Evolutionary conservation across 1,140 invertebrate species (phyloP).

Genomic region (Propsilocerus akamusi): DNA sequence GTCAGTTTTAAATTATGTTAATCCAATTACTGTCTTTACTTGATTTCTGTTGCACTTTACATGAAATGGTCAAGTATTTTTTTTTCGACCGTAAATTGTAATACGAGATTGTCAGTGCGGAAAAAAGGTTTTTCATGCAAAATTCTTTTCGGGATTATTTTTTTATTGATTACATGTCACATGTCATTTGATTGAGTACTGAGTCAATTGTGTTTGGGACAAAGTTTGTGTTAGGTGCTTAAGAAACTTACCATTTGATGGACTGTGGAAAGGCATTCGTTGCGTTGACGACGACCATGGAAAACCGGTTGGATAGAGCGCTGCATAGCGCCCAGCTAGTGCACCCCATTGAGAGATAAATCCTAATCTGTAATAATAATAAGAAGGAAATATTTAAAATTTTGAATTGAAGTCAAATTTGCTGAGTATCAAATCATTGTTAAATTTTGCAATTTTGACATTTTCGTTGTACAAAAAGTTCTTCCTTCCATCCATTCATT

Average conservation of each 20-base stretch:
- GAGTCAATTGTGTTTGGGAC: no score
- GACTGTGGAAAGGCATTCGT: constrained; percentile 24
- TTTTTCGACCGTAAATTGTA: no score
- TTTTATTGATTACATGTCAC: neutral
- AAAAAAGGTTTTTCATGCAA: no score
- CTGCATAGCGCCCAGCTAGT: constrained; percentile 42
- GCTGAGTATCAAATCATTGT: neutral
- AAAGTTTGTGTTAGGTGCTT: constrained; percentile 12
- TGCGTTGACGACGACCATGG: constrained; percentile 29
- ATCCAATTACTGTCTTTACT: neutral
- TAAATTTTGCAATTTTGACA: no score
- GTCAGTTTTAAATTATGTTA: no score
- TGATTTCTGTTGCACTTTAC: constrained; percentile 1
- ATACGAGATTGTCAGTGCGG: no score
- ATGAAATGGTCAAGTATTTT: no score
- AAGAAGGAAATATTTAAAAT: neutral
- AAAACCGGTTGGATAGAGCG: constrained; percentile 32
- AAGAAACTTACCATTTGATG: constrained; percentile 22
- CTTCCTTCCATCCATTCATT: no score
- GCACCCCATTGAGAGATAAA: constrained; percentile 61
- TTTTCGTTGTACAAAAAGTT: no score
- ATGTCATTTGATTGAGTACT: neutral
- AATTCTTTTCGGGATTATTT: no score
- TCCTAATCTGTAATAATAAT: constrained; percentile 46
- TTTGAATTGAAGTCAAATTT: neutral